These are phyloP conservation scores for Oncorhynchus masou DNA, from an alignment of 2,113 vertebrate genomes.

Conservation along the genomic window DNA sequence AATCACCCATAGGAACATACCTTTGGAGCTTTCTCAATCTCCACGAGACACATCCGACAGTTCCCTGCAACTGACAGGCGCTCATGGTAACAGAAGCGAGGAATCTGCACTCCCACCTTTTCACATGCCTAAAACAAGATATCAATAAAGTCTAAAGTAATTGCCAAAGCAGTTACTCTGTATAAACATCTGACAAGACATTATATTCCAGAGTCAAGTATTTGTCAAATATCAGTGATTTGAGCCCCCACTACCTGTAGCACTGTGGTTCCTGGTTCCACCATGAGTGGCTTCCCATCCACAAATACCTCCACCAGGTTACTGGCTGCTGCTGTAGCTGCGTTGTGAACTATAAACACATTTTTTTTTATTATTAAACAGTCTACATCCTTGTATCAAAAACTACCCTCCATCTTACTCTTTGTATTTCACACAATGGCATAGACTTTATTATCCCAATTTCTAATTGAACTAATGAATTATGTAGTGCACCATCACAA, in stretches of 20 bases:
- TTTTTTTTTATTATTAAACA: background rate
- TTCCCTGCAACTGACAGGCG: constrained; percentile 93
- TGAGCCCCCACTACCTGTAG: constrained; percentile 78
- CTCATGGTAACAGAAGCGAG: constrained; percentile 95
- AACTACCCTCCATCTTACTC: background rate
- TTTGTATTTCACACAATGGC: background rate
- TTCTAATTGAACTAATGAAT: background rate
- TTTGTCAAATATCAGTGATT: background rate
- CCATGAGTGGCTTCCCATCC: constrained; percentile 85
- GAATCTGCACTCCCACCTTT: constrained; percentile 91
- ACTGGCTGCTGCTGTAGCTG: constrained; percentile 77
- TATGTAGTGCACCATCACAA: background rate
- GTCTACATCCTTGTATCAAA: background rate
- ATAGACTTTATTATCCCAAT: background rate
- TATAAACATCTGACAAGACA: background rate
- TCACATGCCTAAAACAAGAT: constrained; percentile 82
- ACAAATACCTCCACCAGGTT: constrained; percentile 93
- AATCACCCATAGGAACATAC: constrained; percentile 58
- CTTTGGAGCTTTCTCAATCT: constrained; percentile 94
- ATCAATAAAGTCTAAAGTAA: constrained; percentile 9
- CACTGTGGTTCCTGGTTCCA: constrained; percentile 91
- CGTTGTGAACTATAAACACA: constrained; percentile 65
- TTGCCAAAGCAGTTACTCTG: background rate
- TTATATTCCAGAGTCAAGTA: background rate
- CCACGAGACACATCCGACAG: constrained; percentile 96